Percentiles rank a stretch among this genome's conserved stretches.
Conservation (phyloP, 2,888 invertebrate genomes). For the Scaptomyza polygonia region DNA sequence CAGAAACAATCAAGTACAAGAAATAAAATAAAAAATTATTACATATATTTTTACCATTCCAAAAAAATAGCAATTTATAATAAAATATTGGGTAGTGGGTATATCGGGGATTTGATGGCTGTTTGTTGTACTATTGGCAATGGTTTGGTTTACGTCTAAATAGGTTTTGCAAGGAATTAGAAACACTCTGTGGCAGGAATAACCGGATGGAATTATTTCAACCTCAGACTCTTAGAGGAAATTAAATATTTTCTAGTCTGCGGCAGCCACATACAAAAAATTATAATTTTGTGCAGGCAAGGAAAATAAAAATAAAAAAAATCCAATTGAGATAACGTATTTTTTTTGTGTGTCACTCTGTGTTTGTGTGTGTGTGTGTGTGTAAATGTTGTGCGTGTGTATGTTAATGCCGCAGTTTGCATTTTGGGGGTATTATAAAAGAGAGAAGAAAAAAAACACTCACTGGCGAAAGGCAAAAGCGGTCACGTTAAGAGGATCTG, state of each 20-base stretch:
- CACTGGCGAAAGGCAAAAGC: slow-evolving; percentile 23
- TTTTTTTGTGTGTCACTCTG: slow-evolving; percentile 1
- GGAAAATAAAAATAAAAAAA: slow-evolving; percentile 39
- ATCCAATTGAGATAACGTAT: slow-evolving; percentile 50
- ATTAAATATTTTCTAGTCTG: slow-evolving; percentile 79
- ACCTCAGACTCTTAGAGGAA: slow-evolving; percentile 66
- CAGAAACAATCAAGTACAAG: slow-evolving; percentile 50
- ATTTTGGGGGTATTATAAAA: slow-evolving; percentile 56
- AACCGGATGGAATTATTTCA: slow-evolving; percentile 79
- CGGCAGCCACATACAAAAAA: slow-evolving; percentile 57
- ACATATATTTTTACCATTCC: slow-evolving; percentile 40
- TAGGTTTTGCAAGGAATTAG: slow-evolving; percentile 65
- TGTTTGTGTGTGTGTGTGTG: neutral
- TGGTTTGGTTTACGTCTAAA: slow-evolving; percentile 52
- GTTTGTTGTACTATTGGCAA: slow-evolving; percentile 45
- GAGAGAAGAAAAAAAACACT: too few species aligned
- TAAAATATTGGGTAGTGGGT: slow-evolving; percentile 3
- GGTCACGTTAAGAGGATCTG: slow-evolving; percentile 70
- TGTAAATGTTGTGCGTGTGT: slow-evolving; percentile 12
- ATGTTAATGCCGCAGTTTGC: slow-evolving; percentile 61
- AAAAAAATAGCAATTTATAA: slow-evolving; percentile 35
- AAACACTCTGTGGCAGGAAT: slow-evolving; percentile 64
- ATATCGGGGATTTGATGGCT: slow-evolving; percentile 36
- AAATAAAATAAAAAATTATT: slow-evolving; percentile 53
- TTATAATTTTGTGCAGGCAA: slow-evolving; percentile 63